A percentile compares a stretch with the other conserved stretches of the same genome.
Conservation (phyloP, 2,113 vertebrate genomes). For the Vidua macroura region DNA sequence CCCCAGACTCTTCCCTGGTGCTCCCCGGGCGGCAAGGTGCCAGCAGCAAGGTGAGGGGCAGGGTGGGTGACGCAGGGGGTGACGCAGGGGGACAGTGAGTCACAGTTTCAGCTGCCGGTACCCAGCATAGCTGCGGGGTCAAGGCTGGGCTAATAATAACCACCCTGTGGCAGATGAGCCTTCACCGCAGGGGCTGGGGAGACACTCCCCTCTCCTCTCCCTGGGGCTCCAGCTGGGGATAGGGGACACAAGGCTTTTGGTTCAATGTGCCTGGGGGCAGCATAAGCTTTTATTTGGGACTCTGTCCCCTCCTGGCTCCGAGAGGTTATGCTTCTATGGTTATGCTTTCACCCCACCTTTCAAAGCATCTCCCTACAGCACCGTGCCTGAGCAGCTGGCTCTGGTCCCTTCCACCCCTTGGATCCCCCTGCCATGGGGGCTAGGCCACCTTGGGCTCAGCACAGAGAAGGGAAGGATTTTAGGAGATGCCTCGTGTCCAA, state of each 20-base stretch:
- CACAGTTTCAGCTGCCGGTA: constrained; percentile 1
- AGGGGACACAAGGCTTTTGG: accelerated
- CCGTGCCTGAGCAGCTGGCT: neutral
- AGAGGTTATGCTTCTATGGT: accelerated
- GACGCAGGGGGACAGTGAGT: neutral
- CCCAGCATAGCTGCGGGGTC: neutral
- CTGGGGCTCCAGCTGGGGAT: neutral
- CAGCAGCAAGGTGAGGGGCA: neutral
- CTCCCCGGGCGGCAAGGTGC: neutral
- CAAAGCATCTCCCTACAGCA: neutral
- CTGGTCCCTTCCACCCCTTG: neutral
- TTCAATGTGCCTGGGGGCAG: neutral
- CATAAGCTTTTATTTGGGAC: accelerated
- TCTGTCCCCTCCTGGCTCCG: neutral
- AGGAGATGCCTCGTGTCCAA: neutral
- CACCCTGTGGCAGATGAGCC: neutral
- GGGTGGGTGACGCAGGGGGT: neutral
- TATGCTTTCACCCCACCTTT: neutral
- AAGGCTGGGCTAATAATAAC: neutral
- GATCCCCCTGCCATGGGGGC: accelerated
- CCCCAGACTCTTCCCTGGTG: neutral
- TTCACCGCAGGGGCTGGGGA: neutral
- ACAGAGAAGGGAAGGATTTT: accelerated
- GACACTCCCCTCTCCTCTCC: neutral
- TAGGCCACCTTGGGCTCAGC: neutral